A percentile compares a stretch with the other conserved stretches of the same genome.
phyloP scores from a whole-genome alignment of 2,797 vertebrate species.

The Tokudaia muenninki region DNA sequence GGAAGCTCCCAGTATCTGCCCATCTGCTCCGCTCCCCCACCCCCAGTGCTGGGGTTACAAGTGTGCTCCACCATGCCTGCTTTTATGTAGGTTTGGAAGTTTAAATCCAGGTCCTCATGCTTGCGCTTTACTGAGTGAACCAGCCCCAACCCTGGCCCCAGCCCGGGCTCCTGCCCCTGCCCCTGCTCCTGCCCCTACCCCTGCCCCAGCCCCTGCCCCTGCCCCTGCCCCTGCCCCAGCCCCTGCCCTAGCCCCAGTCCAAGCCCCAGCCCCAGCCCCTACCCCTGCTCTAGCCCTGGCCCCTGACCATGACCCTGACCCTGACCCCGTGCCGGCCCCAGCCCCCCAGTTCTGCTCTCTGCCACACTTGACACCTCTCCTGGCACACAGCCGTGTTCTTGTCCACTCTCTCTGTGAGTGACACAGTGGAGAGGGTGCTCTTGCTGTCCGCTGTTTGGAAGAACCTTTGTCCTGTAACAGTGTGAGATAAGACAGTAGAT shows the following conservation, averaged over 20 bases:
- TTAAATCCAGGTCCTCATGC: not conserved
- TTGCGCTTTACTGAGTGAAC: not conserved
- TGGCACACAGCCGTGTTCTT: not conserved
- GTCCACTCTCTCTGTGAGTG: not conserved
- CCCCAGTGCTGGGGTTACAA: not conserved
- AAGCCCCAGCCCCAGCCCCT: not conserved
- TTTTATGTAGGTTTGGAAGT: not conserved
- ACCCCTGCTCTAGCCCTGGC: too few relatives aligned
- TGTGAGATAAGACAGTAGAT: not conserved
- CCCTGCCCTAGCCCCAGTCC: too few relatives aligned
- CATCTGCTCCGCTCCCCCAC: too few relatives aligned
- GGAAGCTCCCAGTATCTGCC: not conserved
- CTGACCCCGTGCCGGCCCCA: not conserved
- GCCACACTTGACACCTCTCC: not conserved
- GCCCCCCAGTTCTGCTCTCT: not conserved
- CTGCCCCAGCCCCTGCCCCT: not conserved
- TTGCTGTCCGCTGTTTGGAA: not conserved
- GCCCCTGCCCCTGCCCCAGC: fast-evolving
- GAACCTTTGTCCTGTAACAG: not conserved
- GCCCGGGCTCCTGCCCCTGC: not conserved
- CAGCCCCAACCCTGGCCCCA: not conserved
- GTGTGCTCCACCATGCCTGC: not conserved
- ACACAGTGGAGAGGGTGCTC: not conserved
- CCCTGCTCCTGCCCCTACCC: not conserved
- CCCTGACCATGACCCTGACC: too few relatives aligned